A percentile compares a stretch with the other conserved stretches of the same genome.
These are phyloP conservation scores for Alces alces DNA, from an alignment of 2,113 vertebrate species.

Conservation along the genomic window DNA sequence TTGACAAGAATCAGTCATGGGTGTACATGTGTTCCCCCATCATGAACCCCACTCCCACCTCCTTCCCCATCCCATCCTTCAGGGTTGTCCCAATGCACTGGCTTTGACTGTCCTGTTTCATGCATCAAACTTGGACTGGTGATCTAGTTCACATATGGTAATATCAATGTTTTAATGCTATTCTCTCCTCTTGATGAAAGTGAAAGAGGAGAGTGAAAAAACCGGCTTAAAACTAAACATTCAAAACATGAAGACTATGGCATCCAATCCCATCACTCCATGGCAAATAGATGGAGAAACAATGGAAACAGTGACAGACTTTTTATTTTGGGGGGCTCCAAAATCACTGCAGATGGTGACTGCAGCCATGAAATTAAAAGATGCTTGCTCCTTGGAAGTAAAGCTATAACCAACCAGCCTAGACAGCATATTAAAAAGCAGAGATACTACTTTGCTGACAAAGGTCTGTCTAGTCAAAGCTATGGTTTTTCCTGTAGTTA, in stretches of 20 bases:
- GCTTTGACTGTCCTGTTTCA: not conserved
- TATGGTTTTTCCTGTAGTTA: not conserved
- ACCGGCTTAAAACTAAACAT: not conserved
- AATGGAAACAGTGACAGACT: not conserved
- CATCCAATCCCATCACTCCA: not conserved
- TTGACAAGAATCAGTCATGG: not conserved
- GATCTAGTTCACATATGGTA: not conserved
- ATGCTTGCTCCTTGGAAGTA: not conserved
- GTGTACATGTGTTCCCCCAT: not conserved
- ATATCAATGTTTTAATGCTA: not conserved
- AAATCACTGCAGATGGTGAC: not conserved
- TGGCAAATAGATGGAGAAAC: not conserved
- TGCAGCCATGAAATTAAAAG: not conserved
- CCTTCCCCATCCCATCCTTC: not conserved
- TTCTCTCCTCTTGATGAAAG: not conserved
- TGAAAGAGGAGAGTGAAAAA: not conserved
- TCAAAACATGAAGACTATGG: not conserved
- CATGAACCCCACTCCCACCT: not conserved
- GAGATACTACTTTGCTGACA: not conserved
- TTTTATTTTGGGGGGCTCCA: not conserved
- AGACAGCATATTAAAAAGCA: not conserved
- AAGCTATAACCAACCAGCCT: not conserved
- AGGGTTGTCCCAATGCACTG: not conserved
- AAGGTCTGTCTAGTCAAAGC: not conserved
- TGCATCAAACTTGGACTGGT: not conserved